These are phyloP conservation scores for Eublepharis macularius DNA, from an alignment of 2,113 vertebrate species.

Conservation along the genomic window DNA sequence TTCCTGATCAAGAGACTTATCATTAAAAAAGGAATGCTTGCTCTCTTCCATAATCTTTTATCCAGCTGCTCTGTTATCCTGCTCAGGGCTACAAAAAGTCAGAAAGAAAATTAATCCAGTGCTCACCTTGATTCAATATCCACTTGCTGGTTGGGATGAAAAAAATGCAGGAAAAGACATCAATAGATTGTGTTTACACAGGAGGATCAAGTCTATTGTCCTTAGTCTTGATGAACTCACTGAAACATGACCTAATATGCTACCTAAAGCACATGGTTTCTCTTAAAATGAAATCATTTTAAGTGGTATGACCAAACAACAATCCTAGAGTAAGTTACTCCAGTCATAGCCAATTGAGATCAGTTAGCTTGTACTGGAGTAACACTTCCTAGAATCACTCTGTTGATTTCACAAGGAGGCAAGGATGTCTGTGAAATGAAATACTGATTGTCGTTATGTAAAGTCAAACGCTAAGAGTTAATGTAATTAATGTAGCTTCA, in stretches of 20 bases:
- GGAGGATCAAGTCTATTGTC: not conserved
- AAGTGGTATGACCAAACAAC: not conserved
- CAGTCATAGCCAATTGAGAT: too few relatives aligned
- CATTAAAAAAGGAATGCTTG: too few relatives aligned
- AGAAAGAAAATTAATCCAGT: not conserved
- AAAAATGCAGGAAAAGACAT: not conserved
- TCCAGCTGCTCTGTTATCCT: not conserved
- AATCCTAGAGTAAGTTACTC: not conserved
- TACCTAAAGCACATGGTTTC: not conserved
- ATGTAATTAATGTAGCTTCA: not conserved
- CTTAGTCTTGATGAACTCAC: not conserved
- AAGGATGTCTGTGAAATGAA: not conserved
- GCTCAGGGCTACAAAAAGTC: not conserved
- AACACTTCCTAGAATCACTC: too few relatives aligned
- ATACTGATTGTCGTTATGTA: not conserved
- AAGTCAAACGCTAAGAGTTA: not conserved
- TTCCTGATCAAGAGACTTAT: too few relatives aligned
- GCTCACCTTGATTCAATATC: not conserved
- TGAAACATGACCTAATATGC: not conserved
- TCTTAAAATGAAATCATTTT: not conserved
- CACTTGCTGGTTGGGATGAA: too few relatives aligned
- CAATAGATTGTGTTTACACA: not conserved
- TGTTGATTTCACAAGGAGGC: not conserved
- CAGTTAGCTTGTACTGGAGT: too few relatives aligned
- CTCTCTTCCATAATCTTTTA: not conserved